These are phyloP conservation scores for Laothoe populi DNA, from an alignment of 2,888 invertebrate species.

Conservation along the genomic window DNA sequence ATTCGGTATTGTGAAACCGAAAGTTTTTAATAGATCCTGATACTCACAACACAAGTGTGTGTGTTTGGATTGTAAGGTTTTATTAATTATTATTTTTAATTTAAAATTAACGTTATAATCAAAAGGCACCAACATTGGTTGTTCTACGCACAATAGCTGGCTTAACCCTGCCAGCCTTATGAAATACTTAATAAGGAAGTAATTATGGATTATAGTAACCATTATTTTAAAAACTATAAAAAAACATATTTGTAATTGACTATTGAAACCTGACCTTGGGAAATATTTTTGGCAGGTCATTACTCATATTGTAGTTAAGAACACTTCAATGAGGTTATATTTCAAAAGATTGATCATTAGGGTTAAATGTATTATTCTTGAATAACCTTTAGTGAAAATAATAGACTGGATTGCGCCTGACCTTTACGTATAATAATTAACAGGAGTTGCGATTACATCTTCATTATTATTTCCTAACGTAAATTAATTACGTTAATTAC, in stretches of 20 bases:
- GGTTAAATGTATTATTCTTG: neutral
- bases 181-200: conserved; percentile 12
- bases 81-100: neutral
- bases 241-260: too few relatives aligned
- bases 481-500: conserved; percentile 71
- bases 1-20: too few relatives aligned
- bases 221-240: neutral
- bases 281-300: neutral
- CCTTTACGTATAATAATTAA: conserved; percentile 58
- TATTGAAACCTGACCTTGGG: neutral
- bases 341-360: neutral
- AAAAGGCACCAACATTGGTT: neutral
- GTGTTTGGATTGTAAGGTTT: too few relatives aligned
- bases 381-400: conserved; percentile 29
- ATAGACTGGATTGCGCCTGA: conserved; percentile 51
- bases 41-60: too few relatives aligned
- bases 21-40: too few relatives aligned
- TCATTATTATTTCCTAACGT: conserved; percentile 63
- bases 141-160: neutral
- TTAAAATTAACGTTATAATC: neutral
- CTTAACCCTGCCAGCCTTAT: neutral
- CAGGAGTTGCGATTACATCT: conserved; percentile 59
- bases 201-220: neutral
- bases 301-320: neutral
- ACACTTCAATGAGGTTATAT: neutral